A percentile compares a stretch with the other conserved stretches of the same genome.
These are phyloP conservation scores for Orussus abietinus DNA, from an alignment of 1,140 invertebrate genomes.

Conservation along the genomic window DNA sequence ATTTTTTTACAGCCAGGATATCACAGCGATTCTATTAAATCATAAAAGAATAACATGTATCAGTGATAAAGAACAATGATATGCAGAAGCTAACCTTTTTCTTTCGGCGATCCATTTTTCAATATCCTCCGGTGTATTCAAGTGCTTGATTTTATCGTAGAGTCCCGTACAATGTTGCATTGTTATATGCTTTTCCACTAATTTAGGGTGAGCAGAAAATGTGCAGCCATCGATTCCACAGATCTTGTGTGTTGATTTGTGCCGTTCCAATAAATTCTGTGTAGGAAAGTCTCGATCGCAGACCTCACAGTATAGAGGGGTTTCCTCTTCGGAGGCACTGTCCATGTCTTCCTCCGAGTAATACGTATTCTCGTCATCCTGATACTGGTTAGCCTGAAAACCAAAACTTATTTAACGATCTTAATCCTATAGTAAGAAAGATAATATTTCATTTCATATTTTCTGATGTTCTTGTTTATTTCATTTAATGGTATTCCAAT, in stretches of 20 bases:
- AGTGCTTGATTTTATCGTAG: conserved; percentile 69
- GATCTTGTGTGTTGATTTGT: conserved; percentile 66
- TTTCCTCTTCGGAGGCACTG: conserved; percentile 24
- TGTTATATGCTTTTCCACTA: conserved; percentile 74
- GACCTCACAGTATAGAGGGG: conserved; percentile 62
- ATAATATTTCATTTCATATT: too few relatives aligned
- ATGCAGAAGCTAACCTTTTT: conserved; percentile 60
- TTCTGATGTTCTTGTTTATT: too few relatives aligned
- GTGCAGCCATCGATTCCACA: conserved; percentile 78
- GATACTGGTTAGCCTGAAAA: conserved; percentile 39
- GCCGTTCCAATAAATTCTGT: conserved; percentile 58
- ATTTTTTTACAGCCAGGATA: conserved; percentile 5
- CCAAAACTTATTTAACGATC: too few relatives aligned
- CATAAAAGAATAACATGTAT: conserved; percentile 20
- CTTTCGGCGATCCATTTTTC: conserved; percentile 77
- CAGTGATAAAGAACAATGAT: conserved; percentile 7
- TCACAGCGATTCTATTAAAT: conserved; percentile 4
- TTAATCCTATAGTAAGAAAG: too few relatives aligned
- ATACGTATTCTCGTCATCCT: conserved; percentile 21
- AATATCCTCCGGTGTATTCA: conserved; percentile 75
- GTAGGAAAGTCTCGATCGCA: conserved; percentile 71
- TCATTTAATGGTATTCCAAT: too few relatives aligned
- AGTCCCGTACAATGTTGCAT: conserved; percentile 77
- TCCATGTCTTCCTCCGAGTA: conserved; percentile 27
- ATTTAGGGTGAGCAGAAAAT: conserved; percentile 72